Evolutionary conservation across 2,113 vertebrate species (phyloP).

Genomic region (Pygathrix nemaeus): DNA sequence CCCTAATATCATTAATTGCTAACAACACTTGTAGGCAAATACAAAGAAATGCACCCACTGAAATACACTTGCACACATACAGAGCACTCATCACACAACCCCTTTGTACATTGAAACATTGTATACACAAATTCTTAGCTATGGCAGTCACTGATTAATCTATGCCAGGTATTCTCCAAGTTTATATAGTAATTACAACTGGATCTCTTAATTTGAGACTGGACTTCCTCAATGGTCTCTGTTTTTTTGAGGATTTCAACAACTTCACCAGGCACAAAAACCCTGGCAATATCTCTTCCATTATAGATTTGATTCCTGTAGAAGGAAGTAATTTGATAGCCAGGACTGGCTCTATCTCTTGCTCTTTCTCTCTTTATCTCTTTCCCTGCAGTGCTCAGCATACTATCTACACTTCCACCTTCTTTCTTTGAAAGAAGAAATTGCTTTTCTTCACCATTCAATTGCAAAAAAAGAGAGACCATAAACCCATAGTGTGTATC

Average conservation of each 20-base stretch:
- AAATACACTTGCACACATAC: neutral
- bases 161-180: neutral
- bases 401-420: neutral
- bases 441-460: neutral
- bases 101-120: neutral
- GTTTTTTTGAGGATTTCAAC: neutral
- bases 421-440: slow-evolving; percentile 51
- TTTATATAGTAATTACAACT: slow-evolving; percentile 1
- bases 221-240: neutral
- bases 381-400: neutral
- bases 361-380: neutral
- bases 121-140: neutral
- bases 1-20: neutral
- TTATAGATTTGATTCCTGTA: neutral
- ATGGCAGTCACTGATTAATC: neutral
- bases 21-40: neutral
- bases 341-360: neutral
- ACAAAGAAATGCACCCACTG: neutral
- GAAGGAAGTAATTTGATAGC: neutral
- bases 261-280: neutral
- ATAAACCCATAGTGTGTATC: neutral
- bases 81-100: neutral
- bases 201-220: neutral
- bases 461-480: neutral
- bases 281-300: neutral